Conservation (phyloP, 2,797 vertebrate species). For the Avahi laniger region DNA sequence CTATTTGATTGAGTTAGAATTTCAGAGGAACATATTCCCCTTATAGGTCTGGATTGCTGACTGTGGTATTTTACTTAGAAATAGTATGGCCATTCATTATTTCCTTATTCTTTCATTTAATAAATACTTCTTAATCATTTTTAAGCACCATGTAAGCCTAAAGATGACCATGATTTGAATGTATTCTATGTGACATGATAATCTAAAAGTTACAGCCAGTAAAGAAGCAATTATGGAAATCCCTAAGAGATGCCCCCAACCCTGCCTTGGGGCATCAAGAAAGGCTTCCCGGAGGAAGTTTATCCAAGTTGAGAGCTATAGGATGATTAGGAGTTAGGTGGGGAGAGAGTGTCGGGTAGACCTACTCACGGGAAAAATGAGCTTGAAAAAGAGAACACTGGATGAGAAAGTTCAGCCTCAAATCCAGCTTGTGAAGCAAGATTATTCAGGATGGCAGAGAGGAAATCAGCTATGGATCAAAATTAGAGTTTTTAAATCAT, state of each 20-base stretch:
- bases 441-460: neutral
- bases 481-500: neutral
- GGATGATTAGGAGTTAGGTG: neutral
- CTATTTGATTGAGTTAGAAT: neutral
- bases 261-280: neutral
- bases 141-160: neutral
- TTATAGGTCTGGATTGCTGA: neutral
- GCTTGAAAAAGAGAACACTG: neutral
- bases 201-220: neutral
- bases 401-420: neutral
- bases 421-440: neutral
- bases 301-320: neutral
- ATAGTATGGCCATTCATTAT: neutral
- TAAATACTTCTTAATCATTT: neutral
- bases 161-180: neutral
- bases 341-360: neutral
- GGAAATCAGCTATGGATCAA: neutral
- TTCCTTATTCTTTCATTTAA: constrained; percentile 5
- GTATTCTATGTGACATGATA: neutral
- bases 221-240: neutral
- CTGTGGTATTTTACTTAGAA: neutral
- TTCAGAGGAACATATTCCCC: neutral
- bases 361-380: neutral
- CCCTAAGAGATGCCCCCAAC: neutral
- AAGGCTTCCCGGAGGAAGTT: neutral